Percentiles rank a stretch among this genome's conserved stretches.
Evolutionary conservation across 2,113 vertebrate species (phyloP).

Genomic region (Felis chaus): DNA sequence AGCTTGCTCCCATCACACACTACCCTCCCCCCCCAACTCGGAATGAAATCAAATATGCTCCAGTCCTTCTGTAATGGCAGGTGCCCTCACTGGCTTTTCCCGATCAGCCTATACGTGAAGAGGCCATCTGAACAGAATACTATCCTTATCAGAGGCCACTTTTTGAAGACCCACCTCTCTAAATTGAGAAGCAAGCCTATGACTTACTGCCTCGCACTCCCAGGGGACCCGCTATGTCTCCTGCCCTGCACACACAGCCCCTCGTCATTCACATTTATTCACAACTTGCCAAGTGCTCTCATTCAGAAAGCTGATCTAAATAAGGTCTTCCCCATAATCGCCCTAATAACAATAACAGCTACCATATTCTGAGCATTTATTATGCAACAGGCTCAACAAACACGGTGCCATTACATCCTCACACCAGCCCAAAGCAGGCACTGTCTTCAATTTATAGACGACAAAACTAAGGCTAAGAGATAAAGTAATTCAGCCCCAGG

Average conservation of each 20-base stretch:
- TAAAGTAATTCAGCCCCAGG: neutral
- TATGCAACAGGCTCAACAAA: neutral
- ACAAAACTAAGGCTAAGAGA: neutral
- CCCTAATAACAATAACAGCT: neutral
- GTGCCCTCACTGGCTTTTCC: neutral
- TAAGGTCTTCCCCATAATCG: slow-evolving; percentile 1
- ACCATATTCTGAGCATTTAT: neutral
- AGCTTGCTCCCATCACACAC: neutral
- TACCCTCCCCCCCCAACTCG: neutral
- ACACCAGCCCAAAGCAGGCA: neutral
- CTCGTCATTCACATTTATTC: neutral
- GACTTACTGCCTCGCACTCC: neutral
- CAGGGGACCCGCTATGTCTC: neutral
- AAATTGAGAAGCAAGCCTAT: neutral
- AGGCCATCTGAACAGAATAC: slow-evolving; percentile 7
- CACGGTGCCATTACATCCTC: neutral
- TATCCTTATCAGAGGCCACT: slow-evolving; percentile 7
- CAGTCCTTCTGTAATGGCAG: neutral
- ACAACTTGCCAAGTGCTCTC: neutral
- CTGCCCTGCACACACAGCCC: neutral
- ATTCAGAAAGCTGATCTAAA: neutral
- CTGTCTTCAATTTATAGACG: neutral
- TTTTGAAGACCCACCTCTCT: slow-evolving; percentile 6
- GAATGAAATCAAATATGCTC: neutral
- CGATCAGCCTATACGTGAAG: neutral